phyloP scores from a whole-genome alignment of 2,888 invertebrate genomes.

The Dorcus parallelipipedus region DNA sequence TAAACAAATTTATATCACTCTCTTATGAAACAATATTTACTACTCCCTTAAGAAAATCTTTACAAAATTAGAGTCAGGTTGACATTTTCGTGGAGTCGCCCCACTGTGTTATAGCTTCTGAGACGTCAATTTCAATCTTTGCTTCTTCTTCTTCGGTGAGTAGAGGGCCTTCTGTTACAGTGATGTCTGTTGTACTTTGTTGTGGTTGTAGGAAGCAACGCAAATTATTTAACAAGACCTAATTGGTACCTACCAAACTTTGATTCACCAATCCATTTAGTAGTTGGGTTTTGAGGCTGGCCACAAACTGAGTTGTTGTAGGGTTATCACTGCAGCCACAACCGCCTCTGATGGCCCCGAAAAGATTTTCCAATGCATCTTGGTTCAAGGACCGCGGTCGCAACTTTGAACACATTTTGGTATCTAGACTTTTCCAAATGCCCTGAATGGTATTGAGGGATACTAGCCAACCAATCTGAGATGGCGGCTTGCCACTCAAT shows the following conservation, averaged over 20 bases:
- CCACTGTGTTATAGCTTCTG: background rate
- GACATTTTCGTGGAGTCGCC: too few relatives aligned
- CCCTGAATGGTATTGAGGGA: slow-evolving; percentile 1
- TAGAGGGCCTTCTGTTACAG: too few relatives aligned
- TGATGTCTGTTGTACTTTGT: too few relatives aligned
- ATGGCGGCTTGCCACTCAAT: slow-evolving; percentile 16
- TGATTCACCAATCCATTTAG: slow-evolving; percentile 17
- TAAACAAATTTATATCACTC: too few relatives aligned
- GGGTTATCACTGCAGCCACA: slow-evolving; percentile 24
- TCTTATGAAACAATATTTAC: too few relatives aligned
- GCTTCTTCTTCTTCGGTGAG: too few relatives aligned
- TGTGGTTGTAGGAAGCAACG: too few relatives aligned
- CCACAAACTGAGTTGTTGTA: slow-evolving; percentile 19
- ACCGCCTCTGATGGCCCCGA: slow-evolving; percentile 18
- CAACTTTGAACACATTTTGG: background rate
- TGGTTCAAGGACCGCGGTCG: slow-evolving; percentile 21
- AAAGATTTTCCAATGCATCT: slow-evolving; percentile 24
- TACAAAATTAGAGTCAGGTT: too few relatives aligned
- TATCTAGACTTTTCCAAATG: background rate
- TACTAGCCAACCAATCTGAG: slow-evolving; percentile 22
- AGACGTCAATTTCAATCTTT: too few relatives aligned
- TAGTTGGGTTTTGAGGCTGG: slow-evolving; percentile 17
- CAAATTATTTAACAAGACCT: background rate
- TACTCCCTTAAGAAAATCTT: too few relatives aligned
- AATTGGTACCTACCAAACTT: slow-evolving; percentile 10